Evolutionary conservation across 2,113 vertebrate species (phyloP), one percentile per base, ranked within the genome.

Genomic region (Brienomyrus brachyistius): DNA sequence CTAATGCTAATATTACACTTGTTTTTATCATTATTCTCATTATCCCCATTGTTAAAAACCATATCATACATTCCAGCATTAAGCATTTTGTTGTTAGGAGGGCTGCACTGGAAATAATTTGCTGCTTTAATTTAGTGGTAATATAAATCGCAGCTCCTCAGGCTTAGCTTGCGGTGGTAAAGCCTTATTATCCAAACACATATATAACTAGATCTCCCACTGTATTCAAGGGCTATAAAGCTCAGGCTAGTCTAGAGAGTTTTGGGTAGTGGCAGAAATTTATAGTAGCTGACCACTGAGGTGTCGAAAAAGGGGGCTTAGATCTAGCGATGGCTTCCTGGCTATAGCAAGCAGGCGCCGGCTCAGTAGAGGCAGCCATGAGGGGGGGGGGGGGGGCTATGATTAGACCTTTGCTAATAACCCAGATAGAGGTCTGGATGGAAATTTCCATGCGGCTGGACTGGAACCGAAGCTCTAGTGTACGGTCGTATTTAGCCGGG

Each of bases 361-460:
- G 54, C 43, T 48, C 52, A 70, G 23, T 31, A 10, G 83, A 19
- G 17, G n/a, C n/a, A 13, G 45, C 23, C 52, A n/a, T 15, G 23
- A 21, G 77, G 40, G 10, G 17, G 31, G 31, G 43, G 13, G 51
- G 51, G 13, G 51, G 47, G 56, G 7, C 13, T 40, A 86, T 56
- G 82, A 89, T 50, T 89, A 89, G 52, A 85, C 54, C 23, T 80
- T n/a, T 66, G 35, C 31, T 85, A 62, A 85, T 62, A 54, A 89
- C 50, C 51, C 10, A 70, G 45, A 48, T 8, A 21, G 43, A 74
- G 62, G 88, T 23, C 23, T 51, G 31, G 13, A 86, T 86, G 85
- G 50, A 51, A 54, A 31, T 86, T 51, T 86, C 45, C 85, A 88
- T 43, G 50, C 23, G 59, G 87, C 21, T 66, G 31, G 2, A 40